Evolutionary conservation across 2,888 invertebrate genomes (phyloP).

Genomic region (Thalpophila matura): DNA sequence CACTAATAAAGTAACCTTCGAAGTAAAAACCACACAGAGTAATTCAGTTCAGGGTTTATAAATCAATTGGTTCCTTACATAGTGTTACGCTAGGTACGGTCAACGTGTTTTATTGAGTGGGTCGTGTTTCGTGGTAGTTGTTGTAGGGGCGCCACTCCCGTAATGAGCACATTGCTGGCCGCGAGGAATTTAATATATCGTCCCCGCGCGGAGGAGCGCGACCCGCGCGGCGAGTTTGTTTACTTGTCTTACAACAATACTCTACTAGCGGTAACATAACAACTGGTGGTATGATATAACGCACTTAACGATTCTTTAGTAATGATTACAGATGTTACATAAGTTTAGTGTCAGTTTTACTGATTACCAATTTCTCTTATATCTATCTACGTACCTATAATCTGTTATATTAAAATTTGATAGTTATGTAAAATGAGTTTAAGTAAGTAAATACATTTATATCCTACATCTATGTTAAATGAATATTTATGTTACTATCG

Average conservation of each 20-base stretch:
- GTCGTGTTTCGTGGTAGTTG: background rate
- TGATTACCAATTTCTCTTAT: too few species aligned
- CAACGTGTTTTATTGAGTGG: background rate
- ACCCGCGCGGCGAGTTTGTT: background rate
- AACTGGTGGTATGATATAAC: background rate
- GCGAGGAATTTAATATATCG: constrained; percentile 70
- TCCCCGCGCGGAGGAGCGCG: constrained; percentile 30
- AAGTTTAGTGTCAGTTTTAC: too few species aligned
- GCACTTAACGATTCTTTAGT: too few species aligned
- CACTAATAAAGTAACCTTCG: background rate
- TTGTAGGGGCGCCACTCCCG: constrained; percentile 27
- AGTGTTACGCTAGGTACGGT: background rate
- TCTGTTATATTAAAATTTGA: too few species aligned
- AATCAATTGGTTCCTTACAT: background rate
- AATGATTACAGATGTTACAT: too few species aligned
- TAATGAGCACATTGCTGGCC: constrained; percentile 69
- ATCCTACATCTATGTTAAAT: too few species aligned
- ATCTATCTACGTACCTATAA: too few species aligned
- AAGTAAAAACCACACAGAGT: background rate
- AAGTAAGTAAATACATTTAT: too few species aligned
- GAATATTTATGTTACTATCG: too few species aligned
- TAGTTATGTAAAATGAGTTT: too few species aligned
- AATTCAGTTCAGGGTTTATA: background rate
- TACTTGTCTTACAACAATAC: constrained; percentile 22
- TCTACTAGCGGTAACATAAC: background rate